A percentile compares a stretch with the other conserved stretches of the same genome.
phyloP scores from a whole-genome alignment of 2,113 vertebrate genomes.

The Sebastes fasciatus region DNA sequence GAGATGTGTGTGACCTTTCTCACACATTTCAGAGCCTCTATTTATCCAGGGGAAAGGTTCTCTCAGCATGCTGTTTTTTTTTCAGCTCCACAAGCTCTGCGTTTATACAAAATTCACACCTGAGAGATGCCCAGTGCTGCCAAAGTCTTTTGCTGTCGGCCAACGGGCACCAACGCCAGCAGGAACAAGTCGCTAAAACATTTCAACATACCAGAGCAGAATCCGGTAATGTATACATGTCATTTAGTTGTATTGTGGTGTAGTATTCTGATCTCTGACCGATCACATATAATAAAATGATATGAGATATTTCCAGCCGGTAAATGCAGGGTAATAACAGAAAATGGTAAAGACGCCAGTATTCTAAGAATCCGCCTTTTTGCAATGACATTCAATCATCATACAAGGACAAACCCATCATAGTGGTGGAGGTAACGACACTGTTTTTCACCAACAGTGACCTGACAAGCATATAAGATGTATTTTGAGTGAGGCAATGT shows the following conservation, averaged over 20 bases:
- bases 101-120: constrained; percentile 37
- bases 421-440: background rate
- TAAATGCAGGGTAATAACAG: background rate
- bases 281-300: background rate
- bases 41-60: constrained; percentile 58
- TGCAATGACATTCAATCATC: constrained; percentile 13
- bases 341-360: background rate
- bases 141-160: background rate
- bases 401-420: constrained; percentile 3
- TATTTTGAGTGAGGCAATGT: background rate
- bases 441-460: background rate
- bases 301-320: background rate
- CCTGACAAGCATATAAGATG: background rate
- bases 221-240: background rate
- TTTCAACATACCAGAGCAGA: background rate
- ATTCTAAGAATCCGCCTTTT: background rate
- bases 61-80: constrained; percentile 23
- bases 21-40: constrained; percentile 45
- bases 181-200: background rate
- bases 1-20: constrained; percentile 60
- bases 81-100: constrained; percentile 4
- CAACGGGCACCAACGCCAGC: background rate
- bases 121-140: constrained; percentile 1
- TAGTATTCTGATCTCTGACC: background rate
- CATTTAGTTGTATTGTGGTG: background rate